phyloP scores from a whole-genome alignment of 2,113 vertebrate species.

The Leiothrix lutea region DNA sequence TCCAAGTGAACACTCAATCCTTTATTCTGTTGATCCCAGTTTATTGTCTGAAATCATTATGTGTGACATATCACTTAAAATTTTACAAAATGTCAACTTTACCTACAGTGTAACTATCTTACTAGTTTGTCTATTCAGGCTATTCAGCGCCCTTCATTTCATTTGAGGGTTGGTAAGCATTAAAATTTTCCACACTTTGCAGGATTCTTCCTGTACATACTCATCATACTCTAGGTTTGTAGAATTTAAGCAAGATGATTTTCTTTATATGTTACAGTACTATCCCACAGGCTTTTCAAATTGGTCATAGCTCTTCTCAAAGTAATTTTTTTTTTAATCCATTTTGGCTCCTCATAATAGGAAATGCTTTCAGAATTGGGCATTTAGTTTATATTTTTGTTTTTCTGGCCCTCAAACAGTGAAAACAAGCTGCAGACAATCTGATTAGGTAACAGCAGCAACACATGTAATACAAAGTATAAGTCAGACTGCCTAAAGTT shows the following conservation, averaged over 20 bases:
- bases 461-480: background rate
- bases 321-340: background rate
- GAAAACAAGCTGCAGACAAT: background rate
- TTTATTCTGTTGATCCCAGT: background rate
- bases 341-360: background rate
- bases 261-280: background rate
- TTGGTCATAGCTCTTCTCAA: background rate
- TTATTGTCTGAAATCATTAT: background rate
- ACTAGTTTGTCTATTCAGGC: background rate
- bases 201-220: background rate
- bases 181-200: background rate
- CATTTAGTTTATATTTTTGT: background rate
- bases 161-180: background rate
- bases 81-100: background rate
- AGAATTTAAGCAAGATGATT: slow-evolving; percentile 31
- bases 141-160: background rate
- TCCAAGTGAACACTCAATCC: background rate
- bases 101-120: background rate
- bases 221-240: background rate
- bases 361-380: background rate
- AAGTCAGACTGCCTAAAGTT: background rate
- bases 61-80: slow-evolving; percentile 38
- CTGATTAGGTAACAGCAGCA: background rate
- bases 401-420: background rate
- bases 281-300: background rate